These are phyloP conservation scores for Poicephalus meyeri DNA, from an alignment of 2,113 vertebrate genomes.

Conservation along the genomic window DNA sequence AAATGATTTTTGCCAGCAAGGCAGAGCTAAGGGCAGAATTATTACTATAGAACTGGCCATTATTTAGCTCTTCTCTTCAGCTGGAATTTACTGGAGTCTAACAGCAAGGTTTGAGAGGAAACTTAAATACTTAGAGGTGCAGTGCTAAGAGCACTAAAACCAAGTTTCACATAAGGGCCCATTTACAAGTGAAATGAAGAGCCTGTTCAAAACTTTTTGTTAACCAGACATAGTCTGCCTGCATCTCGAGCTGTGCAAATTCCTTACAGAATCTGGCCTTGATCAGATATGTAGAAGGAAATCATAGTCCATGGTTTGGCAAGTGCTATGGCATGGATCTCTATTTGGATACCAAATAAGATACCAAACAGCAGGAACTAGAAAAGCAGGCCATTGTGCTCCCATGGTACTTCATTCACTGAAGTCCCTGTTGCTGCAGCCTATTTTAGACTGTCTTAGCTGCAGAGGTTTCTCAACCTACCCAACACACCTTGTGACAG, in stretches of 20 bases:
- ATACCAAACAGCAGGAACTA: neutral
- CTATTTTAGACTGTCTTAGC: neutral
- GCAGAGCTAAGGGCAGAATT: neutral
- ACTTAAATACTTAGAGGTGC: neutral
- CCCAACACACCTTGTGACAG: neutral
- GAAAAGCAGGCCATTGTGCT: neutral
- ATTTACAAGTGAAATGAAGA: neutral
- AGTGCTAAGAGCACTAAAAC: neutral
- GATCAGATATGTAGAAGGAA: neutral
- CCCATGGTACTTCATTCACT: neutral
- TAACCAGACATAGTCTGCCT: neutral
- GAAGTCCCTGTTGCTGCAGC: neutral
- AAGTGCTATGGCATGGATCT: neutral
- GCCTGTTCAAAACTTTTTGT: neutral
- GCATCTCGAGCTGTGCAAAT: neutral
- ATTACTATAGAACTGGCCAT: neutral
- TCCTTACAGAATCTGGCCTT: neutral
- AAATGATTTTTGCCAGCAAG: neutral
- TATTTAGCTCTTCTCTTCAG: neutral
- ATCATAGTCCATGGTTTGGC: neutral
- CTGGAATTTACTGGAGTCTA: neutral
- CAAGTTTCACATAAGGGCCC: neutral
- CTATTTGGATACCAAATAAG: neutral
- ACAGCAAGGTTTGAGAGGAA: neutral
- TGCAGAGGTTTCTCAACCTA: neutral